Conservation (phyloP, 2,888 invertebrate genomes). For the Amphiduros pacificus region DNA sequence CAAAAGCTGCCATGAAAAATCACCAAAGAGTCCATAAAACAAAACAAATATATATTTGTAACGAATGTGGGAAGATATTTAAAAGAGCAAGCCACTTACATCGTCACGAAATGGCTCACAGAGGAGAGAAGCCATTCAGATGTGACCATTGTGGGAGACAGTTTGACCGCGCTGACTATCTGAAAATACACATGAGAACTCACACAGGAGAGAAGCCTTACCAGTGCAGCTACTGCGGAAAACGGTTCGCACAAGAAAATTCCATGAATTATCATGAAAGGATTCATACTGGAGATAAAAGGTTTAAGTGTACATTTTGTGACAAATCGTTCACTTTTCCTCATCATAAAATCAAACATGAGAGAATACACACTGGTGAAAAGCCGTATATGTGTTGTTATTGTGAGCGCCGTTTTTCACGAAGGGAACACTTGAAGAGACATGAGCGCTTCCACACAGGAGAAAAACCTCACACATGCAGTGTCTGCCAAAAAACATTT, state of each 20-base stretch:
- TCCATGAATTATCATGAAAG: neutral
- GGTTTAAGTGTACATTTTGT: neutral
- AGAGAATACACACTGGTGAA: neutral
- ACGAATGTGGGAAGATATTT: no score
- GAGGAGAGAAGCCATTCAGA: neutral
- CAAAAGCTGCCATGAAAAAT: no score
- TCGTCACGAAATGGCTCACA: no score
- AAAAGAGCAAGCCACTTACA: no score
- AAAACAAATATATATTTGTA: no score
- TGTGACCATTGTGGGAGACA: neutral
- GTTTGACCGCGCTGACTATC: neutral
- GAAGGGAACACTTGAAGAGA: neutral
- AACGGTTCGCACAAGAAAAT: neutral
- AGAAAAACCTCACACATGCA: neutral
- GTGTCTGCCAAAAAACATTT: neutral
- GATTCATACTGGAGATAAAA: neutral
- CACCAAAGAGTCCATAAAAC: no score
- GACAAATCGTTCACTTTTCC: neutral
- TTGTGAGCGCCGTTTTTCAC: neutral
- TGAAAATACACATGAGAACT: neutral
- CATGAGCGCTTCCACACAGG: neutral
- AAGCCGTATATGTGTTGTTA: neutral
- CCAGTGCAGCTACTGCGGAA: neutral
- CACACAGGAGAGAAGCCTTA: neutral
- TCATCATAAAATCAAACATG: neutral